Evolutionary conservation across 35 echinoderm and acorn worm genomes (phyloP).

Genomic region (Ptychodera flava): DNA sequence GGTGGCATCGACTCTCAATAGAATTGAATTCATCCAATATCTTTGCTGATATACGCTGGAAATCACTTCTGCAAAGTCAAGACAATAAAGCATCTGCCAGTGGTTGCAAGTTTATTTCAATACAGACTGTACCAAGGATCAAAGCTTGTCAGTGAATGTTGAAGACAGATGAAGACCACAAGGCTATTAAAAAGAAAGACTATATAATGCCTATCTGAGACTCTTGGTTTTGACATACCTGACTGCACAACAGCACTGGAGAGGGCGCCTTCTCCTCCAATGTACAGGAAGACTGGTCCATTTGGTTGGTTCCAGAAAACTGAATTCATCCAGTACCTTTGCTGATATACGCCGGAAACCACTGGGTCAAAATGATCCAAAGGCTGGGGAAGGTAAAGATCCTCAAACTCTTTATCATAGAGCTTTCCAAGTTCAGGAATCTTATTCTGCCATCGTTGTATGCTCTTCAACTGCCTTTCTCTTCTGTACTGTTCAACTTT

Average conservation of each 20-base stretch:
- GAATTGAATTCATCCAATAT: conserved; percentile 13
- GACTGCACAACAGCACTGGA: neutral
- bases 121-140: too few relatives aligned
- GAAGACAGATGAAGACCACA: too few relatives aligned
- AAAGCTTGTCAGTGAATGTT: too few relatives aligned
- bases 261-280: conserved; percentile 22
- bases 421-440: neutral
- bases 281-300: conserved; percentile 43
- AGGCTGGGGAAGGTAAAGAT: conserved; percentile 14
- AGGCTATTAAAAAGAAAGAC: too few relatives aligned
- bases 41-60: conserved; percentile 8
- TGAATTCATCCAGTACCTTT: conserved; percentile 18
- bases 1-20: too few relatives aligned
- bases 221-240: conserved; percentile 2
- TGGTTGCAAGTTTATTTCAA: too few relatives aligned
- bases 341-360: conserved; percentile 19
- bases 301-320: conserved; percentile 27
- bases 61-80: too few relatives aligned
- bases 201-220: too few relatives aligned
- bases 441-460: neutral
- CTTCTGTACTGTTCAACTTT: neutral
- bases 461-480: neutral
- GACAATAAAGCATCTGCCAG: too few relatives aligned
- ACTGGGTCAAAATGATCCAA: conserved; percentile 53
- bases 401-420: neutral